Evolutionary conservation across 2,888 invertebrate genomes (phyloP), one percentile per base, ranked within the genome.

Genomic region (Ephialtes manifestator): DNA sequence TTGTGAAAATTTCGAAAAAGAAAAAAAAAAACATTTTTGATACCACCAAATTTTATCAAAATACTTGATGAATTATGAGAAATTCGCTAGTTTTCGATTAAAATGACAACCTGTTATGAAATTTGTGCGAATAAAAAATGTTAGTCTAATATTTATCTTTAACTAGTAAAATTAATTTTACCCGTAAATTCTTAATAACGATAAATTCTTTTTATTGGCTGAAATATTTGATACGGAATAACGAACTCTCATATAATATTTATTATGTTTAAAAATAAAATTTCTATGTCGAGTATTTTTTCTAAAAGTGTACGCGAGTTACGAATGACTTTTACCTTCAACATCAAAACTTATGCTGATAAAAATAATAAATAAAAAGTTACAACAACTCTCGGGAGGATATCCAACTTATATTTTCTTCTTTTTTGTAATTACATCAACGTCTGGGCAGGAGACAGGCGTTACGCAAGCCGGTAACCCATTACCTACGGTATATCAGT

Each of bases 331-430:
- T 58, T 58, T 13, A 0, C 13, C 5, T 24, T 28, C 28, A 5
- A 58, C 4, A 28, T 58, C 7, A 58, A 58, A 28, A 28, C 28
- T 24, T 28, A 28, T 28, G n/a, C 28, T 58, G 28, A 58, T 28
- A n/a, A 58, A 58, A 28, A 58, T 58, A 11, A 58, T 15, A n/a
- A 58, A 58, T 58, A 28, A 15, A 28, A 58, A 58, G 58, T 55
- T 28, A 15, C 7, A 5, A 15, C 58, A 13, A 58, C 58, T 24
- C 28, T 15, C 28, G 11, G 53, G 24, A 58, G 28, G 11, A 4
- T 15, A 13, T 58, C 15, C 28, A 58, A 7, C 51, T n/a, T 18
- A 18, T 18, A 18, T 18, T n/a, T 5, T 28, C 15, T 24, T 28
- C 13, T 15, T 58, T 43, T 28, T 10, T 11, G 31, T 18, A 51